These are phyloP conservation scores for Taxidea taxus DNA, from an alignment of 2,113 vertebrate species.

Conservation along the genomic window DNA sequence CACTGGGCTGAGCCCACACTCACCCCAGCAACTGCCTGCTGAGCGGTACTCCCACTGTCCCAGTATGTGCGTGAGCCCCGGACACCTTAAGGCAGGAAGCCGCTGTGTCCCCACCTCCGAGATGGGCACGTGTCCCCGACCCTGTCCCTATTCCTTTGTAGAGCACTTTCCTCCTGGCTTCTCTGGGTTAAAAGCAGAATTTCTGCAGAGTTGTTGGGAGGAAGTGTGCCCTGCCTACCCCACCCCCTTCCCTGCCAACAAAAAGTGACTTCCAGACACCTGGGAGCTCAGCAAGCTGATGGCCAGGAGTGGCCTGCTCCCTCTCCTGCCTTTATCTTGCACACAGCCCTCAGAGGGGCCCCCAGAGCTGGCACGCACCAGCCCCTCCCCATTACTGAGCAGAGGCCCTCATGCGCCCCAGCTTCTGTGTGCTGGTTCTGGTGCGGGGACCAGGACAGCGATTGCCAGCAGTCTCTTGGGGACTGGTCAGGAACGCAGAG, in stretches of 20 bases:
- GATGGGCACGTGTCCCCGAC: not conserved
- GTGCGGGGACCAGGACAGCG: not conserved
- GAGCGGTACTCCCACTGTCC: not conserved
- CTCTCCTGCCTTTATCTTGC: not conserved
- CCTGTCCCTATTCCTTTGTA: not conserved
- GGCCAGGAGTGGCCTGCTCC: not conserved
- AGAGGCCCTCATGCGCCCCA: not conserved
- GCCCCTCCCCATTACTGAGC: not conserved
- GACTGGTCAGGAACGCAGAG: not conserved
- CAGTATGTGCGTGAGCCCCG: rapidly evolving
- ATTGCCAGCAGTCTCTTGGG: not conserved
- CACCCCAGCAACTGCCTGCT: not conserved
- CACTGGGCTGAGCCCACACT: no score
- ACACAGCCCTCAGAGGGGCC: not conserved
- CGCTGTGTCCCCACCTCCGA: not conserved
- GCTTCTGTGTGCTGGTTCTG: not conserved
- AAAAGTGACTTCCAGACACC: not conserved
- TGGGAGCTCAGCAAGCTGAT: not conserved
- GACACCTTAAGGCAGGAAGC: not conserved
- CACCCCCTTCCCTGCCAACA: not conserved
- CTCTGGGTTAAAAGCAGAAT: not conserved
- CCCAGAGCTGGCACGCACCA: not conserved
- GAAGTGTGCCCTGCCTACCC: not conserved
- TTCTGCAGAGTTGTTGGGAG: not conserved
- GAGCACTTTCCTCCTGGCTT: not conserved